These are phyloP conservation scores for Gadopsis bispinosus DNA, from an alignment of 2,797 vertebrate species.

Conservation along the genomic window DNA sequence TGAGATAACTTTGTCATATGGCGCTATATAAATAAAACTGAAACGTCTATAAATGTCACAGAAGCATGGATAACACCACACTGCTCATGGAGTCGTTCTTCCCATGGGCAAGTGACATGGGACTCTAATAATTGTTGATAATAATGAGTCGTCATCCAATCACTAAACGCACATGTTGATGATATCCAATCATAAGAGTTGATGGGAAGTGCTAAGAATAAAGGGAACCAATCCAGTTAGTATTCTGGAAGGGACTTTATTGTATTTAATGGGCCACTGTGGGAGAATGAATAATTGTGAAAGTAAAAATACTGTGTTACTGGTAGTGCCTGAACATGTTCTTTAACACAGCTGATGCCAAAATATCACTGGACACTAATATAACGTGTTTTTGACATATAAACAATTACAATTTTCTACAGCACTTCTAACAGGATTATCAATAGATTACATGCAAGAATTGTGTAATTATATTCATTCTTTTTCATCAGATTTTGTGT, in stretches of 20 bases:
- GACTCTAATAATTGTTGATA: background rate
- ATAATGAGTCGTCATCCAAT: background rate
- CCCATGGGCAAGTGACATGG: background rate
- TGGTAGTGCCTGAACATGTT: background rate
- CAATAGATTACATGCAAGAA: background rate
- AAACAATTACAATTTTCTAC: no score
- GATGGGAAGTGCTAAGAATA: background rate
- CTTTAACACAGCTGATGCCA: background rate
- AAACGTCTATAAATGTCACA: background rate
- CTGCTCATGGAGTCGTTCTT: background rate
- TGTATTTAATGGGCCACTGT: background rate
- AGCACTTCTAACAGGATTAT: background rate
- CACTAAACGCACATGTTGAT: background rate
- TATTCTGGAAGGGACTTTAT: background rate
- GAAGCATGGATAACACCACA: background rate
- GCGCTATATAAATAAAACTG: no score
- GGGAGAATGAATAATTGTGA: background rate
- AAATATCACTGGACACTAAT: background rate
- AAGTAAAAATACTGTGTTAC: background rate
- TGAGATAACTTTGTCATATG: no score
- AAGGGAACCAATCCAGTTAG: background rate
- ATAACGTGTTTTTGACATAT: background rate
- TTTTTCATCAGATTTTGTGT: background rate
- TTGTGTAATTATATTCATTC: background rate
- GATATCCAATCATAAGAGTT: slow-evolving; percentile 2